Percentiles rank a stretch among this genome's conserved stretches.
phyloP scores from a whole-genome alignment of 2,888 invertebrate species.

The Callimorpha dominula region DNA sequence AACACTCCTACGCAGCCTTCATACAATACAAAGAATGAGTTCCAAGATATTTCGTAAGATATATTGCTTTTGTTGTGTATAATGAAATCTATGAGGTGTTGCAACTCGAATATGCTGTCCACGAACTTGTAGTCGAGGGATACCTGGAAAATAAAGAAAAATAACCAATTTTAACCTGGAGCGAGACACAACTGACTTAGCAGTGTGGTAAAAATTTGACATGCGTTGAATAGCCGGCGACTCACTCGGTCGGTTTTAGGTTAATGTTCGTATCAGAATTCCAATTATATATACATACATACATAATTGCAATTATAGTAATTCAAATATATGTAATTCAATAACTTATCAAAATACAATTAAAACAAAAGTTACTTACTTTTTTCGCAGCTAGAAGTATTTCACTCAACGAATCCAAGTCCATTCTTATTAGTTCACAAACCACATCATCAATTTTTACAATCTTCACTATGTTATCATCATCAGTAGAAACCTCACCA shows the following conservation, averaged over 20 bases:
- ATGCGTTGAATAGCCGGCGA: too few species aligned
- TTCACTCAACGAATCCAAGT: constrained; percentile 76
- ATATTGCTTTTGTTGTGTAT: constrained; percentile 55
- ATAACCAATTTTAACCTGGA: too few species aligned
- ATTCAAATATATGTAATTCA: not conserved
- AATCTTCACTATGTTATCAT: constrained; percentile 43
- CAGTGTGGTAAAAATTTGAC: too few species aligned
- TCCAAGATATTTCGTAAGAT: constrained; percentile 67
- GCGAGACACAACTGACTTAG: too few species aligned
- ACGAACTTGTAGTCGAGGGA: constrained; percentile 76
- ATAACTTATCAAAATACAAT: constrained; percentile 36
- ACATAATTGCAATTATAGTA: not conserved
- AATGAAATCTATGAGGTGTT: constrained; percentile 67
- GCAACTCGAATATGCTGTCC: constrained; percentile 76
- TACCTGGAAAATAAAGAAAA: constrained; percentile 61
- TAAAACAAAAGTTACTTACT: constrained; percentile 45
- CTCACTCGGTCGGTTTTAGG: too few species aligned
- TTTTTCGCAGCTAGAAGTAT: constrained; percentile 78
- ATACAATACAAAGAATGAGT: constrained; percentile 67
- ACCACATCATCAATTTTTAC: constrained; percentile 67
- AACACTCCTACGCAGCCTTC: constrained; percentile 68
- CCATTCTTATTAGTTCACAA: constrained; percentile 69
- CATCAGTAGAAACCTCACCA: constrained; percentile 53
- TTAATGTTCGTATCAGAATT: too few species aligned
- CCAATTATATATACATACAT: not conserved